phyloP scores from a whole-genome alignment of 1,140 invertebrate genomes.

The Bombus superbus region DNA sequence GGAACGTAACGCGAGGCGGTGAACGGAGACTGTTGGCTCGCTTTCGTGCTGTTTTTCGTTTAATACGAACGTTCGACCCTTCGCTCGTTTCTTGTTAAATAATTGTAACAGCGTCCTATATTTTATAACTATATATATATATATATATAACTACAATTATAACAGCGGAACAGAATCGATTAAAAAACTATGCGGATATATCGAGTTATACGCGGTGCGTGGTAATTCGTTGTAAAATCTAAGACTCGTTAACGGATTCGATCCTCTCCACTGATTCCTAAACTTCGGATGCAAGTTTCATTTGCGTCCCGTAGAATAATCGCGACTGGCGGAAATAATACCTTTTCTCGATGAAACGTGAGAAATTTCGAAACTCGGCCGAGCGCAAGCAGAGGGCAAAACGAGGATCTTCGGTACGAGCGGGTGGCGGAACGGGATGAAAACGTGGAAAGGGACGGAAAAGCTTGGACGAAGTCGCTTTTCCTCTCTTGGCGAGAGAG shows the following conservation, averaged over 20 bases:
- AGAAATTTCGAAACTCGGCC: constrained; percentile 10
- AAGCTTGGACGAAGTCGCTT: neutral
- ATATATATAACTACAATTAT: too few relatives aligned
- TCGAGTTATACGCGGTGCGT: too few relatives aligned
- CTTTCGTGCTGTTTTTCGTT: too few relatives aligned
- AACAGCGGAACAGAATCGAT: too few relatives aligned
- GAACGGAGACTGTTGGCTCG: too few relatives aligned
- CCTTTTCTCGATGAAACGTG: neutral
- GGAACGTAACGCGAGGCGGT: too few relatives aligned
- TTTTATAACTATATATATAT: too few relatives aligned
- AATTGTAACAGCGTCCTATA: too few relatives aligned
- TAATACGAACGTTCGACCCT: too few relatives aligned
- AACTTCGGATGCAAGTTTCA: neutral
- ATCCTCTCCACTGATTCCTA: neutral
- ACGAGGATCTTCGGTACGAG: neutral
- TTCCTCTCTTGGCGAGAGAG: neutral
- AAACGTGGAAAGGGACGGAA: too few relatives aligned
- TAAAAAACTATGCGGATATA: too few relatives aligned
- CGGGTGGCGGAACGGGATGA: neutral
- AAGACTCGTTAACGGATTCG: neutral
- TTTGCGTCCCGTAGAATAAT: neutral
- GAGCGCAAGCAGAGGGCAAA: neutral
- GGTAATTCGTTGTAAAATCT: neutral
- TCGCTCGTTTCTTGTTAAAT: too few relatives aligned
- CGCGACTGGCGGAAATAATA: neutral